Base-by-base conservation (phyloP, 2,888 invertebrate species). In the Epirrhoe tristata region DNA sequence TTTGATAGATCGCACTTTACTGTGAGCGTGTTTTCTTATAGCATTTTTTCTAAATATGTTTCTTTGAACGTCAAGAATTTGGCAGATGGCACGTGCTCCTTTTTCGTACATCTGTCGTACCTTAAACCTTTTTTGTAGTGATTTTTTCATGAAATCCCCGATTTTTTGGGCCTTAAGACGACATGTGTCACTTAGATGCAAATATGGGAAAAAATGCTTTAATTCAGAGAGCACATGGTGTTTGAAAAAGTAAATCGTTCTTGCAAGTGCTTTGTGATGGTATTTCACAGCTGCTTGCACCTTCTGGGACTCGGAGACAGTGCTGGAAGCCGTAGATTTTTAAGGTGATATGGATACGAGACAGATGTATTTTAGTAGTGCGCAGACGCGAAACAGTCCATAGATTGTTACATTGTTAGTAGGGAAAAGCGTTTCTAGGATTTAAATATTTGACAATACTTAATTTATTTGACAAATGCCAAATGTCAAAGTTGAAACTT, bases 21-120 rank as follows among this genome's bases (percentile, higher is more conserved):
- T 58, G 71, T 69, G 69, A 66, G 72, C 62, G 72, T 68, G 67
- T 63, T 51, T 70, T 70, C 71, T 73, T 68, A 67, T 62, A 66
- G 63, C 82, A 84, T 90, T 87, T 88, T 85, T 81, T 82, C 78
- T 78, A 74, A 77, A 83, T 81, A 82, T 83, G 82, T 84, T 81
- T 75, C 79, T 76, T 74, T 87, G 85, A 83, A 84, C 77, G 85
- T 82, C 90, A 90, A 85, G 68, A 55, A 84, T 65, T 93, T 93
- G 90, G 93, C 93, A 93, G 93, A 93, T 92, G 93, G 93, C 93
- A 93, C 93, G 93, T 91, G 93, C 93, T 88, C 77, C 81, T 87
- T 90, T 24, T 88, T 79, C 81, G 85, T 89, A 85, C 93, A 93
- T 91, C 93, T 93, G 93, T 88, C 93, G 90, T 76, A 85, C 77